These are phyloP conservation scores for Parelbella ahira DNA, from an alignment of 2,888 invertebrate species.

Conservation along the genomic window DNA sequence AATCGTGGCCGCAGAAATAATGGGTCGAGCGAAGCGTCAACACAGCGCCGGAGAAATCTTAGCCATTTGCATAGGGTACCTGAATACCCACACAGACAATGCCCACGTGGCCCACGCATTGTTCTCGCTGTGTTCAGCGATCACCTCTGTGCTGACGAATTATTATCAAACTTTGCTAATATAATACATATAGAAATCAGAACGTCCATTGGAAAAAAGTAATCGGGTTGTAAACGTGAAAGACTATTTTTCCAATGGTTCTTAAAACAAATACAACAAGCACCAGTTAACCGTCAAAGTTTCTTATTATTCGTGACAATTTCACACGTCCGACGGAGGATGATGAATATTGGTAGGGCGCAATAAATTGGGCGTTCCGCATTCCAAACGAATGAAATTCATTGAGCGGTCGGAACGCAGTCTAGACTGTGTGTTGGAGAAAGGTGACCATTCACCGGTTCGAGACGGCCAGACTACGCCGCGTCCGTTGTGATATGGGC, in stretches of 20 bases:
- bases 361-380: slow-evolving; percentile 70
- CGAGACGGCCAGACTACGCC: slow-evolving; percentile 51
- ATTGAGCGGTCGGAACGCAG: slow-evolving; percentile 66
- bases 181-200: slow-evolving; percentile 11
- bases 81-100: slow-evolving; percentile 44
- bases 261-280: too few species aligned
- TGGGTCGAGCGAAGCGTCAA: slow-evolving; percentile 39
- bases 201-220: slow-evolving; percentile 3
- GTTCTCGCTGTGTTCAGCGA: slow-evolving; percentile 37
- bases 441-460: slow-evolving; percentile 76
- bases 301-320: slow-evolving; percentile 56
- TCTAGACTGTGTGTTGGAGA: slow-evolving; percentile 78
- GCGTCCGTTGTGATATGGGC: slow-evolving; percentile 49
- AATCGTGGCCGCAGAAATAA: slow-evolving; percentile 50
- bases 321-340: slow-evolving; percentile 46
- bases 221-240: neutral
- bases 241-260: too few species aligned
- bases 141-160: slow-evolving; percentile 34
- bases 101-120: slow-evolving; percentile 43
- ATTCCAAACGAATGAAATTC: slow-evolving; percentile 74
- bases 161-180: slow-evolving; percentile 35
- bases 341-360: slow-evolving; percentile 54
- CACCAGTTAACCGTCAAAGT: slow-evolving; percentile 38
- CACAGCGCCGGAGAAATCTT: slow-evolving; percentile 48
- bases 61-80: slow-evolving; percentile 48